Conservation (phyloP, 2,888 invertebrate species). For the Archips crataeganus region DNA sequence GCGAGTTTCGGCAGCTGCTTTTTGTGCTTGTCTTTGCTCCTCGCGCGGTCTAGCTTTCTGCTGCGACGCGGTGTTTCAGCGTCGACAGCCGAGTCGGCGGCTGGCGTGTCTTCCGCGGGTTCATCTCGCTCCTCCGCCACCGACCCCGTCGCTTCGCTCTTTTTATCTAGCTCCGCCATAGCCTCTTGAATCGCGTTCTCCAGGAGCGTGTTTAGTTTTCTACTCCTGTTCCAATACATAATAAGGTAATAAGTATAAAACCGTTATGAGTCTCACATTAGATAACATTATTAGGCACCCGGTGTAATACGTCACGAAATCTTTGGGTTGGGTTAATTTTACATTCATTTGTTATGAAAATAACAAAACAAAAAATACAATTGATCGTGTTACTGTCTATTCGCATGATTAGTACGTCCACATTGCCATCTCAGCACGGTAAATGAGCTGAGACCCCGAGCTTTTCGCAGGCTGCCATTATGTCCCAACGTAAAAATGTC, state of each 20-base stretch:
- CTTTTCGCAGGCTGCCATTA: not conserved
- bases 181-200: conserved; percentile 97
- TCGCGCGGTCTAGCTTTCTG: conserved; percentile 55
- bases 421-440: not conserved
- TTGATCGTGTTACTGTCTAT: not conserved
- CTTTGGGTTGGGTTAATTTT: conserved; percentile 78
- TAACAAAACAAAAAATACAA: not conserved
- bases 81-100: conserved; percentile 45
- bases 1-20: conserved; percentile 59
- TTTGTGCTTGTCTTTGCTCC: conserved; percentile 54
- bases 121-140: conserved; percentile 35
- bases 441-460: not conserved
- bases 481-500: not conserved
- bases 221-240: conserved; percentile 88
- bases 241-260: conserved; percentile 2
- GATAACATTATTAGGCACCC: not conserved
- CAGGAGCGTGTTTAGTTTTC: conserved; percentile 95
- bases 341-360: conserved; percentile 42
- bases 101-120: conserved; percentile 17
- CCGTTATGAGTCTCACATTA: not conserved
- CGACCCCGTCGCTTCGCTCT: conserved; percentile 66
- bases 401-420: not conserved
- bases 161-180: conserved; percentile 94
- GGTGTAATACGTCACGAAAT: conserved; percentile 33
- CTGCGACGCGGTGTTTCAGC: conserved; percentile 50